Conservation (phyloP, 2,113 vertebrate genomes). For the Dryoscopus gambensis region DNA sequence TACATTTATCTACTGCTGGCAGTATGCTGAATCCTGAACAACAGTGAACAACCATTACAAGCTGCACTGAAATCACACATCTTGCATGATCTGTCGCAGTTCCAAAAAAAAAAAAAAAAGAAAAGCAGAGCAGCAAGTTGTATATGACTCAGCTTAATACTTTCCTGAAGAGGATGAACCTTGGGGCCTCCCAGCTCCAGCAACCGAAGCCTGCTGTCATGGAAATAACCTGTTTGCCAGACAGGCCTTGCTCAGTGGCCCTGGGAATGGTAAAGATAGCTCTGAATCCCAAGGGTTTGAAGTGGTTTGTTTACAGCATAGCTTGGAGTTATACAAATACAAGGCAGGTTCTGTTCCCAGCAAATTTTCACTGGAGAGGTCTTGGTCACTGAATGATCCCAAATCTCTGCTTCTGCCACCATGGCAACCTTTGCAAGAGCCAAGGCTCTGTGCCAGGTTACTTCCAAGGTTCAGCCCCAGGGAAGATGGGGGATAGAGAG, state of each 20-base stretch:
- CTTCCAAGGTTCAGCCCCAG: not conserved
- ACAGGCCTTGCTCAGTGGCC: not conserved
- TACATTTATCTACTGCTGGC: not conserved
- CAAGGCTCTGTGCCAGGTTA: not conserved
- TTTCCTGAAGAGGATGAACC: not conserved
- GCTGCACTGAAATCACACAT: not conserved
- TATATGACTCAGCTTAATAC: not conserved
- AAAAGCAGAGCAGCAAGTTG: not conserved
- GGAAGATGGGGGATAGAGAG: not conserved
- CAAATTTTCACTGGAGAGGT: not conserved
- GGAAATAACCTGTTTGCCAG: not conserved
- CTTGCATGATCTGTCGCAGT: not conserved
- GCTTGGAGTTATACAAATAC: not conserved
- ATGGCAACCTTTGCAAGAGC: not conserved
- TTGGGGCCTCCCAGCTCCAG: not conserved
- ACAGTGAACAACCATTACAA: not conserved
- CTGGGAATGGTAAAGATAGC: not conserved
- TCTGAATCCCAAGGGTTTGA: not conserved
- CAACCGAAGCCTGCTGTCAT: not conserved
- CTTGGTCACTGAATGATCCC: not conserved
- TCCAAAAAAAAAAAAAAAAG: not conserved
- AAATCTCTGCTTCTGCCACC: not conserved
- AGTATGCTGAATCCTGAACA: not conserved
- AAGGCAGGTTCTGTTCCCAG: not conserved
- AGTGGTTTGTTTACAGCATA: slow-evolving; percentile 19